A percentile compares a stretch with the other conserved stretches of the same genome.
Evolutionary conservation across 2,888 invertebrate species (phyloP).

Genomic region (Helleia helle): DNA sequence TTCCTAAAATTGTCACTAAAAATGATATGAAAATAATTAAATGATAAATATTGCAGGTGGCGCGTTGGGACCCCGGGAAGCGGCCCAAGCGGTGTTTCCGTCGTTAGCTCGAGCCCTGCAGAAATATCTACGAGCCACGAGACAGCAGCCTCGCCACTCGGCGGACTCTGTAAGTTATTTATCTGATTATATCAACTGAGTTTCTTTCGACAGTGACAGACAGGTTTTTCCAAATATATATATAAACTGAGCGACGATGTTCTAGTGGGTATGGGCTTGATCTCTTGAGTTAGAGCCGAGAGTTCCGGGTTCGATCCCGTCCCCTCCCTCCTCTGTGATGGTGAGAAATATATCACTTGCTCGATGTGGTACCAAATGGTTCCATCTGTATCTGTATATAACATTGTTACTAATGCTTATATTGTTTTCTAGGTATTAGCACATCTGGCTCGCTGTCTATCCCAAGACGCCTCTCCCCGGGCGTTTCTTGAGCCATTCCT

Average conservation of each 20-base stretch:
- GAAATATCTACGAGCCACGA: conserved; percentile 95
- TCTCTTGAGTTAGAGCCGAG: too few species aligned
- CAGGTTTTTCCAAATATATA: too few species aligned
- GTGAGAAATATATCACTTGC: too few species aligned
- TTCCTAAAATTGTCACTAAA: too few species aligned
- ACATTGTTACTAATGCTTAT: too few species aligned
- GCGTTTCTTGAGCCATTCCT: conserved; percentile 97
- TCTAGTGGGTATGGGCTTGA: too few species aligned
- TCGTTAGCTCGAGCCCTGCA: conserved; percentile 96
- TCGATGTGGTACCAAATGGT: too few species aligned
- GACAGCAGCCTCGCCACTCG: conserved; percentile 96
- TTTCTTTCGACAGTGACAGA: not conserved
- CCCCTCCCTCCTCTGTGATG: too few species aligned
- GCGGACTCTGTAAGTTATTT: conserved; percentile 84
- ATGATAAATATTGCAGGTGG: conserved; percentile 58
- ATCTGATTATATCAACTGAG: not conserved
- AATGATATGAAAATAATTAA: too few species aligned
- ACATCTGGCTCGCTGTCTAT: conserved; percentile 92
- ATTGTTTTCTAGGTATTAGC: conserved; percentile 76
- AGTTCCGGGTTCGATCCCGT: too few species aligned
- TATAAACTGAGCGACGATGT: too few species aligned
- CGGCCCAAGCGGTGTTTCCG: conserved; percentile 98
- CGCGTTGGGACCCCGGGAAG: conserved; percentile 95
- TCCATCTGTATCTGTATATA: too few species aligned
- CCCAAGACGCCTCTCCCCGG: conserved; percentile 94